Conservation (phyloP, 2,797 vertebrate species). For the Oreochromis mossambicus region DNA sequence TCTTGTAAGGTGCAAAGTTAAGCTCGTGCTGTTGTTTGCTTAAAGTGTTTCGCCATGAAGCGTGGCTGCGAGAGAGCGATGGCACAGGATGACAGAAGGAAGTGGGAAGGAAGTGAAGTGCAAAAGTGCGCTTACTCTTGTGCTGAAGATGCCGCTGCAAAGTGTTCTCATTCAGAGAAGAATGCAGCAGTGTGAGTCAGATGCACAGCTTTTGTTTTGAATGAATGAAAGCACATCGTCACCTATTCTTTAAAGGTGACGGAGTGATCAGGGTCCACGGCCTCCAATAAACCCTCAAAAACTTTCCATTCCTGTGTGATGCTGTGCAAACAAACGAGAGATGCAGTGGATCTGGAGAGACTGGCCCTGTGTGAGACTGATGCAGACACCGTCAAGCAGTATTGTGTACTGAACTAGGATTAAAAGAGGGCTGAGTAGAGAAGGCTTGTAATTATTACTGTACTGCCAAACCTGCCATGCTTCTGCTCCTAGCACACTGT, state of each 20-base stretch:
- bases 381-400: neutral
- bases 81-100: conserved; percentile 4
- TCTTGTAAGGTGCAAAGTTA: neutral
- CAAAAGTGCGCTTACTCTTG: neutral
- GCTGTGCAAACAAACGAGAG: conserved; percentile 20
- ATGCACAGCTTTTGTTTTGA: neutral
- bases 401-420: conserved; percentile 24
- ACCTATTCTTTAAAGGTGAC: neutral
- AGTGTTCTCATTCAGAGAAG: neutral
- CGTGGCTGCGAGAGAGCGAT: neutral
- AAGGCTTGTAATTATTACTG: conserved; percentile 47
- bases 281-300: neutral
- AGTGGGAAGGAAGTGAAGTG: neutral
- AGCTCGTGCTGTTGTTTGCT: neutral
- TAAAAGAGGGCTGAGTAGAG: conserved; percentile 14
- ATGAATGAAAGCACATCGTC: neutral
- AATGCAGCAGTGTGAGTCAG: conserved; percentile 3
- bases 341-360: conserved; percentile 9
- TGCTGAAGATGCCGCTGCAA: neutral
- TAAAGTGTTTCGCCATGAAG: neutral
- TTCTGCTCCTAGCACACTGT: conserved; percentile 10
- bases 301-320: neutral
- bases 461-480: conserved; percentile 15
- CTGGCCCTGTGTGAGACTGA: neutral
- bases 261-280: neutral